Percentiles rank a stretch among this genome's conserved stretches.
Evolutionary conservation across 2,113 vertebrate species (phyloP).

Genomic region (Aix galericulata): DNA sequence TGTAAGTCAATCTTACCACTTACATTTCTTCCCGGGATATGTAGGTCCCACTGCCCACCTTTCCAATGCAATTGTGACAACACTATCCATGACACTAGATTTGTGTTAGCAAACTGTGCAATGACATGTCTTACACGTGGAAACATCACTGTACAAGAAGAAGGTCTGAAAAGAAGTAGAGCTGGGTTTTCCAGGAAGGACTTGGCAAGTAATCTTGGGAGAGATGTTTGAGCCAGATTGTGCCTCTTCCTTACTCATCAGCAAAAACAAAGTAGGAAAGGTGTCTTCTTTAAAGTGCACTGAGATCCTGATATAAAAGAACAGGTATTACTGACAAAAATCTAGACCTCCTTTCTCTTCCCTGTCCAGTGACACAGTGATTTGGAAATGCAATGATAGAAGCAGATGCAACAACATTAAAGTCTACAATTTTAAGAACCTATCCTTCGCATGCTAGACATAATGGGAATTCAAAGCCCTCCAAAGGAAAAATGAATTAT

Average conservation of each 20-base stretch:
- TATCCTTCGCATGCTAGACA: background rate
- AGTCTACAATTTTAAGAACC: background rate
- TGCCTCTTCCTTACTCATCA: background rate
- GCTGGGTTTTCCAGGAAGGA: background rate
- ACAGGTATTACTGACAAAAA: background rate
- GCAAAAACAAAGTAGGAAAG: background rate
- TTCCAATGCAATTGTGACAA: background rate
- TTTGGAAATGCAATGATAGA: background rate
- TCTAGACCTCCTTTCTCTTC: background rate
- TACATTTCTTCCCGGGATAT: background rate
- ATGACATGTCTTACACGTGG: background rate
- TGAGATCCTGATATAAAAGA: background rate
- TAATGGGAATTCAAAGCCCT: background rate
- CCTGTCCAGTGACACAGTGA: background rate
- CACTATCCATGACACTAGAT: background rate
- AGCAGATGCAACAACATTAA: background rate
- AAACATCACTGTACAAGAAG: background rate
- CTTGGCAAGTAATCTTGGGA: background rate
- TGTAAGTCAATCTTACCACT: background rate
- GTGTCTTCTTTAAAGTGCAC: background rate
- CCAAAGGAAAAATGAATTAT: background rate
- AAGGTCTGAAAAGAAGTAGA: background rate
- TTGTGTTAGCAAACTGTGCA: background rate
- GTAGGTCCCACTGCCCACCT: background rate
- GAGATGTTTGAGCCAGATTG: background rate